Base-by-base conservation (phyloP, 1,140 invertebrate species). In the Nebria ingens region DNA sequence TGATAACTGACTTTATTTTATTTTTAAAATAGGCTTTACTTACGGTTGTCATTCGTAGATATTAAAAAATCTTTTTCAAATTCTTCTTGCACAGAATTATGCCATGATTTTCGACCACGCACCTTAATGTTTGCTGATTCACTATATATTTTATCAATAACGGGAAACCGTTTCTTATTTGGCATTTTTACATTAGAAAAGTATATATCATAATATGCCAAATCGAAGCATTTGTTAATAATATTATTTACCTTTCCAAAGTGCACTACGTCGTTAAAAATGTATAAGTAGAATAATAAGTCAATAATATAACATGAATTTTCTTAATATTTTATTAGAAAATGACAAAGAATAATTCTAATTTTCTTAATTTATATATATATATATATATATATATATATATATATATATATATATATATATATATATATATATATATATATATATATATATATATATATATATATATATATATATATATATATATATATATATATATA, bases 261-360 rank as follows among this genome's bases (percentile, higher is more conserved):
- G n/a, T n/a, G n/a, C n/a, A n/a, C n/a, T n/a, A n/a, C n/a, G n/a
- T n/a, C n/a, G n/a, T n/a, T n/a, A n/a, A n/a, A n/a, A n/a, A n/a
- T n/a, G n/a, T n/a, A n/a, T n/a, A 34, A 34, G 6, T 34, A 9
- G 25, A 34, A 34, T 34, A 34, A 34, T n/a, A 6, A 34, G 6
- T 9, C 25, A 34, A 6, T 34, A n/a, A 51, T 19, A 51, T 51
- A 21, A 51, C 21, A 21, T 21, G 2, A 51, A 2, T 53, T 51
- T 53, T 53, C 20, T 23, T 23, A 53, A 53, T n/a, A 25, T 66
- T 69, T 68, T 69, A 69, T 69, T 69, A 66, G 68, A 69, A 69
- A 69, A 69, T 69, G 65, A 69, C 68, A 68, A 69, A 69, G 68
- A 69, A 69, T 68, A 68, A 68, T 62, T 68, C 67, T 68, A 68